Evolutionary conservation across 2,113 vertebrate genomes (phyloP).

Genomic region (Sinocyclocheilus anshuiensis): DNA sequence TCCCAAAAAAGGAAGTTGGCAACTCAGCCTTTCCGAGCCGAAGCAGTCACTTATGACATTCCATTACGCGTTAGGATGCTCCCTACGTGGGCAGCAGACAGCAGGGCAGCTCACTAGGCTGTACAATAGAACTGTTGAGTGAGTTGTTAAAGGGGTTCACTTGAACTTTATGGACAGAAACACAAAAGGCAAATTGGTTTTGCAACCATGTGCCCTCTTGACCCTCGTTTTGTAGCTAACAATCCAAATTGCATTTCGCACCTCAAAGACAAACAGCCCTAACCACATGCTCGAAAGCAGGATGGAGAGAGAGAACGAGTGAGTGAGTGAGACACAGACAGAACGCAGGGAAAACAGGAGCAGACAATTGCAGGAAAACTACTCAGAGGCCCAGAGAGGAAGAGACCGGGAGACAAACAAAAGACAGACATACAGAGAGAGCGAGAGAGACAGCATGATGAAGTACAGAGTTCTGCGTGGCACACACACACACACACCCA

Average conservation of each 20-base stretch:
- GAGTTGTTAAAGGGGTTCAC: constrained; percentile 38
- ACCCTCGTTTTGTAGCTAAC: constrained; percentile 49
- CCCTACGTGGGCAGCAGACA: constrained; percentile 11
- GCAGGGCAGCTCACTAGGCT: not conserved
- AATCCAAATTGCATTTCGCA: constrained; percentile 54
- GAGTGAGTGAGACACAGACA: not conserved
- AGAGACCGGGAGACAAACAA: constrained; percentile 33
- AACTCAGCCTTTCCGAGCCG: not conserved
- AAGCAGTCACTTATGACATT: constrained; percentile 1
- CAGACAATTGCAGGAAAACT: constrained; percentile 20
- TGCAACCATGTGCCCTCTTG: constrained; percentile 33
- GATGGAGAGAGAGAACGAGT: not conserved
- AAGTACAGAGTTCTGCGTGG: constrained; percentile 10
- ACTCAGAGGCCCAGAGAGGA: constrained; percentile 20
- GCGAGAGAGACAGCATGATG: constrained; percentile 2
- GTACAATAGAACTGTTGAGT: not conserved
- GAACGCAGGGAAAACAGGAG: not conserved
- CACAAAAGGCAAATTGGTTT: constrained; percentile 41
- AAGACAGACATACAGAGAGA: constrained; percentile 12
- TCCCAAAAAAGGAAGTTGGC: not conserved
- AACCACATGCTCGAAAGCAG: not conserved
- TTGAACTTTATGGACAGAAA: constrained; percentile 40
- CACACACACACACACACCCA: constrained; percentile 27
- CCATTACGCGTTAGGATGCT: not conserved
- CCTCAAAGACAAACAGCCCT: constrained; percentile 36